Evolutionary conservation across 2,888 invertebrate species (phyloP).

Genomic region (Pachliopta kotzebuea): DNA sequence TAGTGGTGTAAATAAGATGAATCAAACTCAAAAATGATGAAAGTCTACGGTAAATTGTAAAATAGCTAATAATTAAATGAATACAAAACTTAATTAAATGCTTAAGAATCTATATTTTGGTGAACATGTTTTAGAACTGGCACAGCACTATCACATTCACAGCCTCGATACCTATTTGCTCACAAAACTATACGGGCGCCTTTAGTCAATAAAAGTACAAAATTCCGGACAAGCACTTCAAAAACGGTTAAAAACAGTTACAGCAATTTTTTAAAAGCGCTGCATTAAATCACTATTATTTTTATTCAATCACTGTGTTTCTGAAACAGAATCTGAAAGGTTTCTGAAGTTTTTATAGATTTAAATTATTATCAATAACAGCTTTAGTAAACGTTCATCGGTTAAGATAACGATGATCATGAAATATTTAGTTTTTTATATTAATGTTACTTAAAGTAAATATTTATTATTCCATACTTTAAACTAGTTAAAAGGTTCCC

Average conservation of each 20-base stretch:
- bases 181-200: constrained; percentile 18
- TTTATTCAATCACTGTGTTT: too few species aligned
- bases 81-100: constrained; percentile 1
- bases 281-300: neutral
- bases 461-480: too few species aligned
- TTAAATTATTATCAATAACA: too few species aligned
- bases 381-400: too few species aligned
- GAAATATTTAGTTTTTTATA: too few species aligned
- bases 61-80: constrained; percentile 12
- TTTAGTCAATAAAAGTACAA: neutral
- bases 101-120: constrained; percentile 37
- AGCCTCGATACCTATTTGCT: constrained; percentile 44
- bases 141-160: constrained; percentile 49
- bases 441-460: too few species aligned
- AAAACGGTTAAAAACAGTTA: neutral
- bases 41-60: neutral
- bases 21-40: neutral
- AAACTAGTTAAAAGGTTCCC: too few species aligned
- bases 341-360: too few species aligned
- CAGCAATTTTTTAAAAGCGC: neutral
- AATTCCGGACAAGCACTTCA: too few species aligned
- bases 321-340: too few species aligned
- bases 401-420: too few species aligned
- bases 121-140: constrained; percentile 45
- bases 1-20: neutral